Evolutionary conservation across 2,797 vertebrate species (phyloP), one percentile per base, ranked within the genome.

Genomic region (Thunnus albacares): DNA sequence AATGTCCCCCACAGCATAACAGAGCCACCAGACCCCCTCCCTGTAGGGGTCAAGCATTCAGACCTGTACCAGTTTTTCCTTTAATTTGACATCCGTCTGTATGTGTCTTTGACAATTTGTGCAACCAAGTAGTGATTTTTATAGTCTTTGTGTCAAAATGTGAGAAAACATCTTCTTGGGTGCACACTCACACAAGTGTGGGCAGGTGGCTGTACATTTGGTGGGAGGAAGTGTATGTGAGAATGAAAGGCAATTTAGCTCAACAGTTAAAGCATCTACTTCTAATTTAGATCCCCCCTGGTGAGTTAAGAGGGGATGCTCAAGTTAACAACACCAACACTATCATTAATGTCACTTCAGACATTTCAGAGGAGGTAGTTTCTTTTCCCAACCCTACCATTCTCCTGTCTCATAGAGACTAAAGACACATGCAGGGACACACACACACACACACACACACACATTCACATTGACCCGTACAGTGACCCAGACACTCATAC

Each of bases 271-370:
- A 85, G 80, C 81, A 45, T 88, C 86, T 75, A 70, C 84, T 75
- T 90, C 72, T 83, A 83, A 92, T 91, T 90, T 89, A 81, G 80
- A 83, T 89, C 85, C 86, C 80, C 87, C 92, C 91, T 35, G 85
- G 73, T 87, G 91, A 72, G 89, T 78, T 90, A 91, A 93, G 85
- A 90, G 74, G 52, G 55, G 84, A 87, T 38, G 79, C 87, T 91
- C 51, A 85, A 91, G 86, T 93, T 91, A 92, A 92, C 87, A 91
- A 68, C 82, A 87, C 82, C 81, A 90, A 86, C 84, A 79, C 83
- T 83, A 18, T 90, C 89, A 92, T 93, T 94, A 94, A 86, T 30
- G 70, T 92, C 92, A 86, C 90, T 72, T 82, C 51, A 84, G 88
- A 92, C 82, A 79, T 84, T 87, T 88, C 82, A 76, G 77, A 57